These are phyloP conservation scores for Thymallus thymallus DNA, from an alignment of 2,113 vertebrate species.

Conservation along the genomic window DNA sequence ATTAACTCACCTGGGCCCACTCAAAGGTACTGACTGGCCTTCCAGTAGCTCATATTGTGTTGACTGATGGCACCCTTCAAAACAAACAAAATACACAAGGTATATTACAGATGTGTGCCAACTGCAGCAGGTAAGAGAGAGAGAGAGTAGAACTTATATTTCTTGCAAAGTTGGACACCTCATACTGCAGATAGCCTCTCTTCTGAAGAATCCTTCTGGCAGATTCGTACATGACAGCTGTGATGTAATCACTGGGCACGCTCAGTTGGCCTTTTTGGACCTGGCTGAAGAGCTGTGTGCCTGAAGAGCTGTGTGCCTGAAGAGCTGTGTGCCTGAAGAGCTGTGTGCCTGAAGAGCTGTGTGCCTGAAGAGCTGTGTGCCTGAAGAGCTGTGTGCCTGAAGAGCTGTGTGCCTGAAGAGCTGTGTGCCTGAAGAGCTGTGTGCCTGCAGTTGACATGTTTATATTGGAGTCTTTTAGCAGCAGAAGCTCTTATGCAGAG, in stretches of 20 bases:
- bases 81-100: conserved; percentile 20
- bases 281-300: conserved; percentile 81
- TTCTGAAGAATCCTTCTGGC: conserved; percentile 70
- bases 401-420: too few relatives aligned
- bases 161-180: conserved; percentile 92
- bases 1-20: conserved; percentile 84
- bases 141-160: conserved; percentile 70
- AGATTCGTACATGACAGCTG: conserved; percentile 82
- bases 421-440: conserved; percentile 76
- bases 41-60: conserved; percentile 92
- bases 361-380: too few relatives aligned
- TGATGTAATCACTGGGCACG: conserved; percentile 67
- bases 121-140: not conserved
- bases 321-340: too few relatives aligned
- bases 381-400: too few relatives aligned
- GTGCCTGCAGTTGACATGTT: conserved; percentile 70
- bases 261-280: conserved; percentile 68
- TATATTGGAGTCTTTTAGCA: not conserved
- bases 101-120: not conserved
- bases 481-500: not conserved
- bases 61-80: conserved; percentile 81
- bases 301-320: too few relatives aligned
- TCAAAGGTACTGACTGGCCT: conserved; percentile 84
- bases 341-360: too few relatives aligned
- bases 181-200: conserved; percentile 84